These are phyloP conservation scores for Aspidiotus rigidus DNA, from an alignment of 2,888 invertebrate genomes.

Conservation along the genomic window DNA sequence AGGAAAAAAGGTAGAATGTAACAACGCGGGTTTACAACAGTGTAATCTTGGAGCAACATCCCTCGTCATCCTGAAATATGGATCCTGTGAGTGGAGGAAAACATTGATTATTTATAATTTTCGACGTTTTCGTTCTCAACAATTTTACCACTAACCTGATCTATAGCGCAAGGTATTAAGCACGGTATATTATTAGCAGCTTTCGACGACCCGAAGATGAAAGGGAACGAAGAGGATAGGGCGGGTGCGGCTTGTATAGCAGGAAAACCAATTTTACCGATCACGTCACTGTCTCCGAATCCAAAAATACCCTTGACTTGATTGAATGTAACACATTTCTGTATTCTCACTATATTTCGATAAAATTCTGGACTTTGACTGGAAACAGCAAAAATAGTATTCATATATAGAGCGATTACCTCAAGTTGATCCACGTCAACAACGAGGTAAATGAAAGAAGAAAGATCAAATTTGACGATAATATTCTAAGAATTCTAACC, in stretches of 20 bases:
- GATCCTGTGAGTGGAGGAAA: slow-evolving; percentile 57
- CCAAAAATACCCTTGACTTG: slow-evolving; percentile 98
- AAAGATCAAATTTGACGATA: background rate
- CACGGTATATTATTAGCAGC: slow-evolving; percentile 55
- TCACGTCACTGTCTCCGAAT: slow-evolving; percentile 87
- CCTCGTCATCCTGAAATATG: slow-evolving; percentile 96
- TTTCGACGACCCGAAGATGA: slow-evolving; percentile 72
- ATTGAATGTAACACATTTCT: slow-evolving; percentile 92
- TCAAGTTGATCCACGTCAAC: background rate
- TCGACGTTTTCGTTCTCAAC: background rate
- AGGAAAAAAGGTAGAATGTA: slow-evolving; percentile 84
- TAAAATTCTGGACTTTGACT: slow-evolving; percentile 74
- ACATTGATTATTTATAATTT: background rate
- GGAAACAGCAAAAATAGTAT: slow-evolving; percentile 1
- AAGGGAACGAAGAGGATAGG: slow-evolving; percentile 79
- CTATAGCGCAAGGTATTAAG: slow-evolving; percentile 95
- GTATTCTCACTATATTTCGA: slow-evolving; percentile 82
- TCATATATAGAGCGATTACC: background rate
- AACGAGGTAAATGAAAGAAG: background rate
- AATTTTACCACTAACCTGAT: slow-evolving; percentile 55
- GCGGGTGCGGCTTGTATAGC: slow-evolving; percentile 93
- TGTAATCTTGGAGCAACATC: slow-evolving; percentile 93
- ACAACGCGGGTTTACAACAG: slow-evolving; percentile 73
- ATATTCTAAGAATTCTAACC: slow-evolving; percentile 45
- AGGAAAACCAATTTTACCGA: slow-evolving; percentile 96